phyloP scores from a whole-genome alignment of 64 coral and sea anemone species.

The Montipora sp. region DNA sequence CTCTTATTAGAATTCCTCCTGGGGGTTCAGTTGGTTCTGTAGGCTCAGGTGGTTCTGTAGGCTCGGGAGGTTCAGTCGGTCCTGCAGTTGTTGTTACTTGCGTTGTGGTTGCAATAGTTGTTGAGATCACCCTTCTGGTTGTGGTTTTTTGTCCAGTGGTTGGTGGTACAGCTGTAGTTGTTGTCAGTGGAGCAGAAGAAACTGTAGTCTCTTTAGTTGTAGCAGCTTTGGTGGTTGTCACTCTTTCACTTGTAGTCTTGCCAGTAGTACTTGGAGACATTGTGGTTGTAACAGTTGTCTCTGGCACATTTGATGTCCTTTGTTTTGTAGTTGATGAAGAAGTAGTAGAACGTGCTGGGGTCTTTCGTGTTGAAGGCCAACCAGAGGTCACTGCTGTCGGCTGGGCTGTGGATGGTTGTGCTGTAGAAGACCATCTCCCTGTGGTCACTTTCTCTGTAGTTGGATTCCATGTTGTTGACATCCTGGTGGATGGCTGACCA shows the following conservation, averaged over 20 bases:
- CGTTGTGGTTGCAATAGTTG: not conserved
- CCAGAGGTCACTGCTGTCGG: not conserved
- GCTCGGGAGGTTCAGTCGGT: not conserved
- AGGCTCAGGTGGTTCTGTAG: not conserved
- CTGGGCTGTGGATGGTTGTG: not conserved
- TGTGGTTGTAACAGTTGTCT: not conserved
- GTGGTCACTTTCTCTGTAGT: not conserved
- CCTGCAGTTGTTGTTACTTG: not conserved
- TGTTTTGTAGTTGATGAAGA: not conserved
- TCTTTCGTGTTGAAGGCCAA: not conserved
- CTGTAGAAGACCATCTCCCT: not conserved
- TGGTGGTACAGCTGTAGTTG: not conserved
- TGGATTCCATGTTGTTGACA: not conserved
- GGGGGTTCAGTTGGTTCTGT: too few relatives aligned
- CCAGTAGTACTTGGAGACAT: not conserved
- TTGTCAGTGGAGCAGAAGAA: not conserved
- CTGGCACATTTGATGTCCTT: not conserved
- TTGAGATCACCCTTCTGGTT: not conserved
- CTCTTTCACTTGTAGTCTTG: constrained; percentile 15
- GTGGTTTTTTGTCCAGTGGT: not conserved
- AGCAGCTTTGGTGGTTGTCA: not conserved
- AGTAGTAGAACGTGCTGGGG: not conserved
- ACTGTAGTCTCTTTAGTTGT: constrained; percentile 13
- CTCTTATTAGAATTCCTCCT: not conserved
- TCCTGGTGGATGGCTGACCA: not conserved